These are phyloP conservation scores for Subanguina moxae DNA, from an alignment of 1,140 invertebrate species.

Conservation along the genomic window DNA sequence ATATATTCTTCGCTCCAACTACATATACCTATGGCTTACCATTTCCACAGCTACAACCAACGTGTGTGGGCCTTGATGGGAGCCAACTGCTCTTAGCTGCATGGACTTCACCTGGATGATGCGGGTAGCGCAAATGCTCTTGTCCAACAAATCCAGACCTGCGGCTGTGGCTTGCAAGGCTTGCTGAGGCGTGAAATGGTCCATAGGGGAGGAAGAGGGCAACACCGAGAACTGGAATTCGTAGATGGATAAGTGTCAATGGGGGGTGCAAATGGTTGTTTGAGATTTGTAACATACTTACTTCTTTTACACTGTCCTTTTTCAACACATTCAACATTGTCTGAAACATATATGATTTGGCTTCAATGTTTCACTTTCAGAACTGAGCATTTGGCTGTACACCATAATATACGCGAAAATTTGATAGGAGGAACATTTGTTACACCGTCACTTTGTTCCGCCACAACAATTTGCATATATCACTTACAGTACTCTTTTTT, in stretches of 20 bases:
- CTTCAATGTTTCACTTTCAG: too few species aligned
- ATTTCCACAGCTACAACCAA: conserved; percentile 49
- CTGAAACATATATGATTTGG: conserved; percentile 26
- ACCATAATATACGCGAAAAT: too few species aligned
- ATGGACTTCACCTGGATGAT: conserved; percentile 26
- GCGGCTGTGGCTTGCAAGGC: conserved; percentile 37
- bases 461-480: too few species aligned
- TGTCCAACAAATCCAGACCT: conserved; percentile 38
- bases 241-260: too few species aligned
- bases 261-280: too few species aligned
- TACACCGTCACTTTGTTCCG: too few species aligned
- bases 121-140: conserved; percentile 23
- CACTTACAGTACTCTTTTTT: too few species aligned
- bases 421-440: too few species aligned
- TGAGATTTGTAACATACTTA: too few species aligned
- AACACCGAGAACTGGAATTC: conserved; percentile 45
- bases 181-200: conserved; percentile 57
- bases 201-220: conserved; percentile 53
- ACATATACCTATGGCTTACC: too few species aligned
- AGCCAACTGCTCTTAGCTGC: conserved; percentile 39
- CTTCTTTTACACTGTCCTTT: conserved; percentile 47
- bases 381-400: too few species aligned
- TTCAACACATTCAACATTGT: conserved; percentile 47
- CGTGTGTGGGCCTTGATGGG: conserved; percentile 47
- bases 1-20: conserved; percentile 1